Conservation (phyloP, 1,140 invertebrate species). For the Megalonaias nervosa region DNA sequence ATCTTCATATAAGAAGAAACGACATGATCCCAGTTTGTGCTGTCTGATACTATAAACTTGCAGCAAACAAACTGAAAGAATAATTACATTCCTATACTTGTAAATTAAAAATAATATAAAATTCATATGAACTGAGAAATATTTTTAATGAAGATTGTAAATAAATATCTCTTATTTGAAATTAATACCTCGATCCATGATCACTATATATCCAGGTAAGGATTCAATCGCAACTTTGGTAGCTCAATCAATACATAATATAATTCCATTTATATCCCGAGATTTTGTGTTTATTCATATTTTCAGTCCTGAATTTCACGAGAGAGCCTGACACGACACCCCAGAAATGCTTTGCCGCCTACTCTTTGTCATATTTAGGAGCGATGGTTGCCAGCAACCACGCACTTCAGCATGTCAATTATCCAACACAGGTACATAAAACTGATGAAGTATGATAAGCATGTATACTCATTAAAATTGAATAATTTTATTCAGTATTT, state of each 20-base stretch:
- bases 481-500: too few relatives aligned
- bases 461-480: not conserved
- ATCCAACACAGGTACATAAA: constrained; percentile 91
- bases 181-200: too few relatives aligned
- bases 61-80: too few relatives aligned
- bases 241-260: not conserved
- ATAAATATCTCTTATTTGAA: too few relatives aligned
- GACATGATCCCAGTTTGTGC: too few relatives aligned
- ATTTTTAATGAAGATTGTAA: too few relatives aligned
- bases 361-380: constrained; percentile 90
- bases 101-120: too few relatives aligned
- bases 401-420: constrained; percentile 96
- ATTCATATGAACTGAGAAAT: too few relatives aligned
- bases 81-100: too few relatives aligned
- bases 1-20: too few relatives aligned
- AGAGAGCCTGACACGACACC: constrained; percentile 59
- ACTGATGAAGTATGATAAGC: constrained; percentile 4
- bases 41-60: too few relatives aligned
- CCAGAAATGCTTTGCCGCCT: constrained; percentile 78
- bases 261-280: not conserved
- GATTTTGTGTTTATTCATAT: not conserved
- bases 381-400: constrained; percentile 98
- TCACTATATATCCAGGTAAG: not conserved
- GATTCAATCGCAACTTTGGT: not conserved
- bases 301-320: constrained; percentile 20